Base-by-base conservation (phyloP, 2,797 vertebrate genomes). In the Pangasius macronema region DNA sequence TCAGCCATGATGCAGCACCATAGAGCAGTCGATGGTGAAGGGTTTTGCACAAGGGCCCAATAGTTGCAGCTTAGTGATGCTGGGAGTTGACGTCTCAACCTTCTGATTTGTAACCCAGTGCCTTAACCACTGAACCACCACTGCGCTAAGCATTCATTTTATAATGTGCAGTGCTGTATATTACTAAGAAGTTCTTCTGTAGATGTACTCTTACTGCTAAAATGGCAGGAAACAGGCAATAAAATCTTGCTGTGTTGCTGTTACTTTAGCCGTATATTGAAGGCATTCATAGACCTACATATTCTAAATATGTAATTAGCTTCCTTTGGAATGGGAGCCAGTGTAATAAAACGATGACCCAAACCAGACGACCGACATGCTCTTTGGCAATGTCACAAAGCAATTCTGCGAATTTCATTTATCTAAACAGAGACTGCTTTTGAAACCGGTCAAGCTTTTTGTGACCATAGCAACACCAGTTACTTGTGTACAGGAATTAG, bases 261-360 rank as follows among this genome's bases (percentile, higher is more conserved):
- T 77, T 65, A 67, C n/a, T 65, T 53, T 10, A 1, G 57, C 42
- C 53, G 85, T 89, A 82, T 89, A 89, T 85, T 39, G 75, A 82
- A 86, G 70, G 55, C 86, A 86, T 89, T 90, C 82, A 75, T 59
- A 80, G 79, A 22, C 73, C 59, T 75, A 65, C 30, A 14, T 86
- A 72, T 89, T 85, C 39, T 76, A 85, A 87, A 87, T 59, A 88
- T 86, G 85, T 91, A 88, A 89, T 85, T 85, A 88, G 82, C 82
- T 81, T 51, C 42, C 24, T 10, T 86, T 63, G 70, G 82, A 89
- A 89, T 82, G 27, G 75, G 36, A 83, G 80, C 80, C 67, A 63
- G 30, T 57, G 76, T 49, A 82, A 86, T 81, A 82, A 80, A 83
- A 84, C 30, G 39, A 57, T 22, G 67, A 76, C 61, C 70, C 36